Evolutionary conservation across 2,888 invertebrate genomes (phyloP).

Genomic region (Rotaria magnacalcarata): DNA sequence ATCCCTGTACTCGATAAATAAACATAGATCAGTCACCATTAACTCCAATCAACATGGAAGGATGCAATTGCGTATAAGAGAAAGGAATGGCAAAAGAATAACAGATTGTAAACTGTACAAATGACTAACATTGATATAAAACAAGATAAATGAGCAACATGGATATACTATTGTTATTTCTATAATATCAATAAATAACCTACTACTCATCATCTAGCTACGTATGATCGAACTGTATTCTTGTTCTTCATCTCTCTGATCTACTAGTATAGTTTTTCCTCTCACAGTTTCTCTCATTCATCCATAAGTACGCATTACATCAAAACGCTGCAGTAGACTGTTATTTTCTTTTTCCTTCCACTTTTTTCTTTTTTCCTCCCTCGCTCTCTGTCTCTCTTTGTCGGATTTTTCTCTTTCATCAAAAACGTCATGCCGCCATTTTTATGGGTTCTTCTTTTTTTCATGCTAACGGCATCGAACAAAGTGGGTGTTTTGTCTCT

Average conservation of each 20-base stretch:
- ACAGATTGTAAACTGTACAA: neutral
- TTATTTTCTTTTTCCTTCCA: neutral
- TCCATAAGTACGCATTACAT: constrained; percentile 1
- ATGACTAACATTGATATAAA: constrained; percentile 11
- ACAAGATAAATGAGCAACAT: neutral
- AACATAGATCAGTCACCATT: neutral
- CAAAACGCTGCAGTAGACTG: neutral
- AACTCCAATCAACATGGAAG: neutral
- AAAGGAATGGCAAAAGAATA: neutral
- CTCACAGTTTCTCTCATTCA: neutral
- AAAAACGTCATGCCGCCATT: neutral
- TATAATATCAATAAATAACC: constrained; percentile 8
- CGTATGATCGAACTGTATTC: neutral
- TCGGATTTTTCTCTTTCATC: neutral
- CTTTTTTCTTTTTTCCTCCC: neutral
- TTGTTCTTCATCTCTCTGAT: neutral
- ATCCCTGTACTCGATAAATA: neutral
- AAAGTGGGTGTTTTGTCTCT: neutral
- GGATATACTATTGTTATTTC: neutral
- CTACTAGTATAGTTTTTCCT: neutral
- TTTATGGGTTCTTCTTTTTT: neutral
- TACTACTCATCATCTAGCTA: neutral
- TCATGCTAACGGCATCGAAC: neutral
- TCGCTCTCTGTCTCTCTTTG: neutral
- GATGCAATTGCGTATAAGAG: neutral